Evolutionary conservation across 2,113 vertebrate genomes (phyloP), one percentile per base, ranked within the genome.

Genomic region (Misgurnus anguillicaudatus): DNA sequence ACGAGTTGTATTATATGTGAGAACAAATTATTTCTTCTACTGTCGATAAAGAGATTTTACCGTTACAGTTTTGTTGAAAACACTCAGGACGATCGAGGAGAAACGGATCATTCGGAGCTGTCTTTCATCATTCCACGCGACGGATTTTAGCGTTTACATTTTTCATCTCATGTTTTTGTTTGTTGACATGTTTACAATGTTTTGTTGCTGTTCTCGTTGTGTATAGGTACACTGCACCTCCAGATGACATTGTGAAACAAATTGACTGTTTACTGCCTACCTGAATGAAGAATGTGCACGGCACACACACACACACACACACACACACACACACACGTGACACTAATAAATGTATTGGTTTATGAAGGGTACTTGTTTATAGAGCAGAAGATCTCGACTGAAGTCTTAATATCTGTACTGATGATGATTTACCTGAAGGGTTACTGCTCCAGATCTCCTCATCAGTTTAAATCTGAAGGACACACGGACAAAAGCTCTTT

Each of bases 51-150:
- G 94, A 94, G 87, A 89, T 91, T 87, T 57, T 89, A 91, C 68
- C 89, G 90, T 93, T 89, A 87, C 86, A 86, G 78, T 85, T 84
- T 87, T 90, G 82, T 95, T 95, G 96, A 95, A 95, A 95, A 95
- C 95, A 96, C 97, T 98, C 97, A 98, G 97, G 97, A 98, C 96
- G 21, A 69, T 9, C 9, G 58, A 72, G 60, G n/a, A 69, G 48
- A 47, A 41, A 68, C 38, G 78, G 61, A 69, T 57, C 53, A 19
- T 8, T n/a, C 17, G 53, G 17, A 19, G 53, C 53, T 57, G 17
- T 19, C 19, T n/a, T 2, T 8, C 53, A 6, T 17, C 17, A 8
- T 57, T 57, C 53, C 53, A 57, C 7, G 4, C 4, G 48, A 51
- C 11, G 5, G 48, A 51, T 51, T 51, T 51, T 51, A 51, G 21